Conservation (phyloP, 2,113 vertebrate species). For the Tamias sibiricus region DNA sequence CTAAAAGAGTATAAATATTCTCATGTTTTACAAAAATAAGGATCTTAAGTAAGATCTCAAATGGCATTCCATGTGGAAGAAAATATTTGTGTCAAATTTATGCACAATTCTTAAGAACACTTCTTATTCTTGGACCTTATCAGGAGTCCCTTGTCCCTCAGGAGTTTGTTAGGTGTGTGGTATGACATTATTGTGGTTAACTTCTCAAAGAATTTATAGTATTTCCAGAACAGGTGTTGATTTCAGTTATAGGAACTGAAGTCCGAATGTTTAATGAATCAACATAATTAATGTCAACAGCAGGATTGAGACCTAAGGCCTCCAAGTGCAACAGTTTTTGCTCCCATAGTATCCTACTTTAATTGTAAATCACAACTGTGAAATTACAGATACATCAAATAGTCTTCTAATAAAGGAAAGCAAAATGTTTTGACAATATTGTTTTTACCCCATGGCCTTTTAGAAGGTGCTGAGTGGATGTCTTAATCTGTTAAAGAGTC, state of each 20-base stretch:
- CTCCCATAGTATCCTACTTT: neutral
- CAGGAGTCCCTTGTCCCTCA: neutral
- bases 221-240: neutral
- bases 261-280: neutral
- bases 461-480: neutral
- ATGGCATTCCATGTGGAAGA: neutral
- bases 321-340: rapidly evolving
- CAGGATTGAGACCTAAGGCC: neutral
- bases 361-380: neutral
- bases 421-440: neutral
- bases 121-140: neutral
- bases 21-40: neutral
- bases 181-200: neutral
- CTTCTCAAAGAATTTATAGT: neutral
- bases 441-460: neutral
- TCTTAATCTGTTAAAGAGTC: neutral
- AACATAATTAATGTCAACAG: neutral
- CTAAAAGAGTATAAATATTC: neutral
- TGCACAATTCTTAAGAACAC: neutral
- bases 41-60: neutral
- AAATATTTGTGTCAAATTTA: neutral
- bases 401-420: neutral
- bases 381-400: neutral
- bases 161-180: rapidly evolving
- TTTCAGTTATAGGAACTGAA: neutral